Evolutionary conservation across 2,113 vertebrate genomes (phyloP).

Genomic region (Corythornis vintsioides): DNA sequence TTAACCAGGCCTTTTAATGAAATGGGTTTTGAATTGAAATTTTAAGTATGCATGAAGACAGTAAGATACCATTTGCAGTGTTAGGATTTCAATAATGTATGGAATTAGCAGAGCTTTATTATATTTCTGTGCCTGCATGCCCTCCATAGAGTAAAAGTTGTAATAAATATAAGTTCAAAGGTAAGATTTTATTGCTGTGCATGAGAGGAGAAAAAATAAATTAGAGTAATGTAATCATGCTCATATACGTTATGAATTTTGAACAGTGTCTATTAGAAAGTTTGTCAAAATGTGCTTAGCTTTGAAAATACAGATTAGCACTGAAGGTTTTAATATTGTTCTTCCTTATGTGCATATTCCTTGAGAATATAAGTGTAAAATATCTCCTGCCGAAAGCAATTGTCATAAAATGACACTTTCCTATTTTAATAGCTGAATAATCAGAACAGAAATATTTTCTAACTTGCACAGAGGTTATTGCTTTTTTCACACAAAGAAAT

Average conservation of each 20-base stretch:
- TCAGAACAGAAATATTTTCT: constrained; percentile 66
- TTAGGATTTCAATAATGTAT: constrained; percentile 79
- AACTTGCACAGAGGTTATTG: constrained; percentile 60
- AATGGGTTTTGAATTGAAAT: constrained; percentile 71
- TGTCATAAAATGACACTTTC: constrained; percentile 63
- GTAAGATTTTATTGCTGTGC: constrained; percentile 70
- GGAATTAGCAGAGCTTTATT: constrained; percentile 78
- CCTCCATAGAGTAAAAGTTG: constrained; percentile 71
- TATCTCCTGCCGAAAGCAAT: constrained; percentile 73
- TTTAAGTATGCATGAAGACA: constrained; percentile 73
- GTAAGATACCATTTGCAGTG: constrained; percentile 69
- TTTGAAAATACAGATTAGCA: constrained; percentile 79
- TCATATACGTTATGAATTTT: constrained; percentile 79
- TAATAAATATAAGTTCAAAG: constrained; percentile 80
- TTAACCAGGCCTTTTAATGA: constrained; percentile 62
- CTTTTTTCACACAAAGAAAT: constrained; percentile 61
- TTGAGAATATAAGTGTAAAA: constrained; percentile 67
- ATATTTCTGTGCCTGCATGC: constrained; percentile 69
- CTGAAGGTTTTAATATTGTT: constrained; percentile 79
- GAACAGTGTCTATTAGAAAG: constrained; percentile 77
- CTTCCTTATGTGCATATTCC: constrained; percentile 74
- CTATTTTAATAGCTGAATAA: constrained; percentile 73
- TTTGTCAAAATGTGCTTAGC: constrained; percentile 77
- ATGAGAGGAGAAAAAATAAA: constrained; percentile 76
- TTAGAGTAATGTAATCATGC: constrained; percentile 76